Conservation (phyloP, 2,797 vertebrate genomes). For the Sebastes nivosus region DNA sequence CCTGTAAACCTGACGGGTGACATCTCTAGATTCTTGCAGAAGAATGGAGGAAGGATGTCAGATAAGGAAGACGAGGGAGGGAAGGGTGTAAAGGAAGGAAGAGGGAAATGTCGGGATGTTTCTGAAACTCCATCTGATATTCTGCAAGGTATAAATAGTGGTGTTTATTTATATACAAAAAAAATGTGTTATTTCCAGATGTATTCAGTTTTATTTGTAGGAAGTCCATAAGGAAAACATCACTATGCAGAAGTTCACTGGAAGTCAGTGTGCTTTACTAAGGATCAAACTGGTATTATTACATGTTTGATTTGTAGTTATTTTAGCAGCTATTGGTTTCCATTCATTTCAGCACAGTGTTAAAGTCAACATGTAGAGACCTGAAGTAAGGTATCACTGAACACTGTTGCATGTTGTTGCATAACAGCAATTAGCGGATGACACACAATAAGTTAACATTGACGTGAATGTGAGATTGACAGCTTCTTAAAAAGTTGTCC, state of each 20-base stretch:
- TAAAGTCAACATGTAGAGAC: constrained; percentile 48
- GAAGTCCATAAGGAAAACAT: background rate
- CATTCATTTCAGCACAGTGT: background rate
- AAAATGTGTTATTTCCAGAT: background rate
- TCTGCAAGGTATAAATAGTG: background rate
- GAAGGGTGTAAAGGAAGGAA: constrained; percentile 7
- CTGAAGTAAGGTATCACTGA: constrained; percentile 26
- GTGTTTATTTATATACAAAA: background rate
- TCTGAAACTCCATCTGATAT: background rate
- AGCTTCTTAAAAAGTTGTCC: background rate
- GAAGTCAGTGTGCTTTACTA: background rate
- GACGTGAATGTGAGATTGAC: background rate
- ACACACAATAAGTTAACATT: background rate
- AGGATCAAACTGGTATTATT: background rate
- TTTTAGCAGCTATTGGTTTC: background rate
- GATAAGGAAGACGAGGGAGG: constrained; percentile 8
- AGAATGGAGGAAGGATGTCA: constrained; percentile 27
- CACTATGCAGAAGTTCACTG: background rate
- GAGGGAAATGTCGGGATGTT: background rate
- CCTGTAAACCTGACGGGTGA: background rate
- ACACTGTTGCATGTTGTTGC: background rate
- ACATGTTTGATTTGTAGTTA: background rate
- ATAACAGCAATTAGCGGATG: constrained; percentile 16
- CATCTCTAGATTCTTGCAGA: background rate
- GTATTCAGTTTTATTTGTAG: background rate